phyloP scores from a whole-genome alignment of 2,797 vertebrate species.

The Silurus lanzhouensis region DNA sequence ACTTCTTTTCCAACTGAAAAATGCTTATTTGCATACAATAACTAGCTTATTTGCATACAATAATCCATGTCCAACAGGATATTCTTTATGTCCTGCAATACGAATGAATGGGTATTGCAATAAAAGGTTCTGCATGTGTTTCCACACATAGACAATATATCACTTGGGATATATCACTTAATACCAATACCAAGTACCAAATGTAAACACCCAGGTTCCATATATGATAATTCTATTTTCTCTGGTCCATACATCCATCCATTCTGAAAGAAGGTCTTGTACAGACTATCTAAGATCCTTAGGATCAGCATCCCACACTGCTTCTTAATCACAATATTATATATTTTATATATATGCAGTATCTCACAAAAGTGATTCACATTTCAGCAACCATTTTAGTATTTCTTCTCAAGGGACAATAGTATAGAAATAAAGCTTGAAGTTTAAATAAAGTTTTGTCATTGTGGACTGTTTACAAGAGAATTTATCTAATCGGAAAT shows the following conservation, averaged over 20 bases:
- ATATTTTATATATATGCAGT: too few species aligned
- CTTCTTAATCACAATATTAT: neutral
- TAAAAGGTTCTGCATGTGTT: neutral
- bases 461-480: too few species aligned
- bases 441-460: too few species aligned
- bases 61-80: neutral
- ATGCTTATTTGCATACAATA: neutral
- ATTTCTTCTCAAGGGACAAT: too few species aligned
- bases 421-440: too few species aligned
- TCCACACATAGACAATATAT: neutral
- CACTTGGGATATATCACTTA: neutral
- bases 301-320: neutral
- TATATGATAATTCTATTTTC: neutral
- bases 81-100: neutral
- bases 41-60: neutral
- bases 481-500: too few species aligned
- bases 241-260: neutral
- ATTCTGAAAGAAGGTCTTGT: neutral
- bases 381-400: neutral
- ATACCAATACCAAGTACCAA: neutral
- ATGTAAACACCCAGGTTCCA: neutral
- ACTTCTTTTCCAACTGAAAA: neutral
- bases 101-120: neutral
- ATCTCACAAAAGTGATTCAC: too few species aligned
- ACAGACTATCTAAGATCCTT: neutral